Evolutionary conservation across 1,140 invertebrate genomes (phyloP), one percentile per base, ranked within the genome.

Genomic region (Euura lappo): DNA sequence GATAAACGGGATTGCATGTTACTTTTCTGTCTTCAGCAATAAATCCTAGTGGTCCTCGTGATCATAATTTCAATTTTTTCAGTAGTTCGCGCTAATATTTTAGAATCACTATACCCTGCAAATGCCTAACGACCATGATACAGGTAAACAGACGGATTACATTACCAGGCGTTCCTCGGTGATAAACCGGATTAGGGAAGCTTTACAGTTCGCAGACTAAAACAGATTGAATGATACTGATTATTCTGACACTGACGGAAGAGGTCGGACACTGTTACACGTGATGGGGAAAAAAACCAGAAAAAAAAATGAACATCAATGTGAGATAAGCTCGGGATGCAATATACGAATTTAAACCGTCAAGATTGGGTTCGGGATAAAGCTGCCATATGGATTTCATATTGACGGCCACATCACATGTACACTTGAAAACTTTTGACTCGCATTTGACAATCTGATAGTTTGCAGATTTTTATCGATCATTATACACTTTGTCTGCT

Each of bases 21-120:
- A 83, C 64, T 75, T 80, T 71, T 79, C 74, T 4, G 76, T 80
- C 11, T 83, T 83, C 64, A 79, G 80, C 45, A 79, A 78, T 64
- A 72, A 76, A 45, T 72, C 73, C 42, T 72, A 78, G 64, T 28
- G 13, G 28, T 28, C 28, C 28, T 28, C 28, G 28, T 28, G 28
- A 28, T 28, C 0, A 28, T 28, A 28, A 28, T 28, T 28, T 28
- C 28, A 28, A 28, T 28, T 28, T 28, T 28, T 28, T 1, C 28
- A 28, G 1, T 28, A 28, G 28, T 28, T 28, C 28, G 28, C 28
- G 28, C 28, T 0, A 28, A 28, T 60, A 6, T 60, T 60, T 5
- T 60, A 60, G 51, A 60, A n/a, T 5, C 51, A 6, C 10, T 60
- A n/a, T 11, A 60, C 10, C 10, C n/a, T n/a, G 51, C 2, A 11